A percentile compares a stretch with the other conserved stretches of the same genome.
Evolutionary conservation across 2,888 invertebrate genomes (phyloP).

Genomic region (Drosophila monieri): DNA sequence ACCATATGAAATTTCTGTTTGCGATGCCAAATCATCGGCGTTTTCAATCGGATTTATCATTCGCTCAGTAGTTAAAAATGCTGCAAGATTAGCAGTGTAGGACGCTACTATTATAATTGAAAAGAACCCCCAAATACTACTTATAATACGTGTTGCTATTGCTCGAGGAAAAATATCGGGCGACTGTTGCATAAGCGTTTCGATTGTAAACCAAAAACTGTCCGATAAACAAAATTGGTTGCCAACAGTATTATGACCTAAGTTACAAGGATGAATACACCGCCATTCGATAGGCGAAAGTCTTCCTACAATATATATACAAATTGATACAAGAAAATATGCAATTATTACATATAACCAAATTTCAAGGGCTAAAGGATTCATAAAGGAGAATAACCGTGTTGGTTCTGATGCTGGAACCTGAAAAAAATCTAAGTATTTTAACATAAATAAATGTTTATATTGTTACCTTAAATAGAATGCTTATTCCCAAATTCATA

Average conservation of each 20-base stretch:
- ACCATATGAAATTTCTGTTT: conserved; percentile 94
- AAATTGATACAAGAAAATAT: conserved; percentile 90
- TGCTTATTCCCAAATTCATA: conserved; percentile 95
- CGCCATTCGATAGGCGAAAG: conserved; percentile 93
- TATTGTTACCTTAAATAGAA: conserved; percentile 90
- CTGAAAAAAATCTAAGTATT: conserved; percentile 81
- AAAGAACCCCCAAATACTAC: conserved; percentile 96
- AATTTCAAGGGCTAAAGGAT: conserved; percentile 93
- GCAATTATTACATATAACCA: conserved; percentile 93
- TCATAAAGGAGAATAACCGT: conserved; percentile 93
- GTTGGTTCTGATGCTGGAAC: conserved; percentile 89
- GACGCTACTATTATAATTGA: conserved; percentile 95
- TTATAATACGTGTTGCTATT: conserved; percentile 89
- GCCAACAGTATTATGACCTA: conserved; percentile 83
- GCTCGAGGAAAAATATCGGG: conserved; percentile 90
- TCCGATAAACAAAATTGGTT: conserved; percentile 93
- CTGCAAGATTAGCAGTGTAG: conserved; percentile 96
- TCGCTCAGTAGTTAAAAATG: conserved; percentile 94
- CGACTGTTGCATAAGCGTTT: conserved; percentile 95
- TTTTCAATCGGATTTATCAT: conserved; percentile 94
- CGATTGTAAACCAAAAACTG: conserved; percentile 94
- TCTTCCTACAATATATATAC: conserved; percentile 91
- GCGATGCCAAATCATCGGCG: conserved; percentile 92
- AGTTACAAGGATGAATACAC: conserved; percentile 89
- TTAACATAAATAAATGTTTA: background rate